Conservation (phyloP, 2,797 vertebrate genomes). For the Anguilla megastoma region DNA sequence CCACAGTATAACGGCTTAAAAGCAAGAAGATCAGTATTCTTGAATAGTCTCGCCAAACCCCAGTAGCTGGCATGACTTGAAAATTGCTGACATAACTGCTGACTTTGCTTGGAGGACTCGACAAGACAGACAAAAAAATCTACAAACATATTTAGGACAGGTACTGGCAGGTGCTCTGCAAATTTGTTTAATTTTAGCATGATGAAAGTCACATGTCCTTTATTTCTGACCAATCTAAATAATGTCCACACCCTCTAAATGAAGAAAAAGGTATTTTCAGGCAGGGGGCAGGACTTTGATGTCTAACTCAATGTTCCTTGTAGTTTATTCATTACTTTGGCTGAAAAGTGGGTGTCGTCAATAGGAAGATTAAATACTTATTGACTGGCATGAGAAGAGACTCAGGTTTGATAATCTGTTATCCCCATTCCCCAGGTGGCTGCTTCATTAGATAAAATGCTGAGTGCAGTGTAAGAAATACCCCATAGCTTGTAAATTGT, state of each 20-base stretch:
- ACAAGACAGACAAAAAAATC: too few relatives aligned
- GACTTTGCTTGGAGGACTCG: too few relatives aligned
- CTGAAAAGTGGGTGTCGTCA: slow-evolving; percentile 74
- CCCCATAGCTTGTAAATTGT: slow-evolving; percentile 71
- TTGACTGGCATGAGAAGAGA: slow-evolving; percentile 77
- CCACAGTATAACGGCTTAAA: too few relatives aligned
- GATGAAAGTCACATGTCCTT: slow-evolving; percentile 44
- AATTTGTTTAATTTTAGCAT: neutral
- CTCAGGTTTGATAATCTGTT: slow-evolving; percentile 78
- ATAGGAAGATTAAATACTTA: slow-evolving; percentile 76
- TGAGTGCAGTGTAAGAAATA: slow-evolving; percentile 84
- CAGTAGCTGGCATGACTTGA: too few relatives aligned
- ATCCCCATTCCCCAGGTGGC: slow-evolving; percentile 74
- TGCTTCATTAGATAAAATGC: slow-evolving; percentile 86
- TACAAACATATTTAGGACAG: neutral
- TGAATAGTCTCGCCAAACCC: too few relatives aligned
- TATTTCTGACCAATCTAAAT: neutral
- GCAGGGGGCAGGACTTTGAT: slow-evolving; percentile 56
- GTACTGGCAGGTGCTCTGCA: neutral
- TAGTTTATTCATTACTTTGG: slow-evolving; percentile 80
- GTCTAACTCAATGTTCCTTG: slow-evolving; percentile 74
- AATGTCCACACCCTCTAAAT: slow-evolving; percentile 61
- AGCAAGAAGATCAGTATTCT: too few relatives aligned
- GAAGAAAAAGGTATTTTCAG: slow-evolving; percentile 65
- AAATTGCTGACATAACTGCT: too few relatives aligned